A percentile compares a stretch with the other conserved stretches of the same genome.
Evolutionary conservation across 2,888 invertebrate genomes (phyloP).

Genomic region (Stenodema calcarata): DNA sequence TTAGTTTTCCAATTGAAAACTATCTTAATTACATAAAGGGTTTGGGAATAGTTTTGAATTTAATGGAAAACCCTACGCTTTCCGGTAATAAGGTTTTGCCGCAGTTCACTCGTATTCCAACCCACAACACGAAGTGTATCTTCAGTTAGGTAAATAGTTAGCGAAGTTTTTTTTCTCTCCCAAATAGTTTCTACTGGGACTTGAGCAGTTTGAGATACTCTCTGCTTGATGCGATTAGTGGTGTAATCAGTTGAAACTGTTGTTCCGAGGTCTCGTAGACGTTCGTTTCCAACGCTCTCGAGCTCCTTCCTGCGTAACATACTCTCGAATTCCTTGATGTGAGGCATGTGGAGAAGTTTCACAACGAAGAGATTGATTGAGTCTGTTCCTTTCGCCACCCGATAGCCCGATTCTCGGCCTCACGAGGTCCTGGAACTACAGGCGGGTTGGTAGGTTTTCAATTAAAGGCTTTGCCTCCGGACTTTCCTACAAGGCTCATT

Average conservation of each 20-base stretch:
- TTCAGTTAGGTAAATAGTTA: background rate
- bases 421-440: background rate
- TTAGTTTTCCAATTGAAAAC: background rate
- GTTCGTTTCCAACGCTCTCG: background rate
- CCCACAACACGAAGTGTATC: background rate
- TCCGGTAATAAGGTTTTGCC: background rate
- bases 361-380: conserved; percentile 13
- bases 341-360: conserved; percentile 1
- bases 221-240: background rate
- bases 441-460: background rate
- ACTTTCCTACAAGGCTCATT: conserved; percentile 20
- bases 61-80: background rate
- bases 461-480: background rate
- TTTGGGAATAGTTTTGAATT: background rate
- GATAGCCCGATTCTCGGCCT: background rate
- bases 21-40: background rate
- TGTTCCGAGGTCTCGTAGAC: background rate
- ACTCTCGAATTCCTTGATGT: conserved; percentile 5
- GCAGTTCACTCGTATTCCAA: background rate
- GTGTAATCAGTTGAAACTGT: background rate
- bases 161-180: too few species aligned
- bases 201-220: background rate
- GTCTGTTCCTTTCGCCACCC: background rate
- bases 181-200: background rate
- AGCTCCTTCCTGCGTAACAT: background rate